These are phyloP conservation scores for Leptinotarsa rubiginosa DNA, from an alignment of 2,888 invertebrate genomes.

Conservation along the genomic window DNA sequence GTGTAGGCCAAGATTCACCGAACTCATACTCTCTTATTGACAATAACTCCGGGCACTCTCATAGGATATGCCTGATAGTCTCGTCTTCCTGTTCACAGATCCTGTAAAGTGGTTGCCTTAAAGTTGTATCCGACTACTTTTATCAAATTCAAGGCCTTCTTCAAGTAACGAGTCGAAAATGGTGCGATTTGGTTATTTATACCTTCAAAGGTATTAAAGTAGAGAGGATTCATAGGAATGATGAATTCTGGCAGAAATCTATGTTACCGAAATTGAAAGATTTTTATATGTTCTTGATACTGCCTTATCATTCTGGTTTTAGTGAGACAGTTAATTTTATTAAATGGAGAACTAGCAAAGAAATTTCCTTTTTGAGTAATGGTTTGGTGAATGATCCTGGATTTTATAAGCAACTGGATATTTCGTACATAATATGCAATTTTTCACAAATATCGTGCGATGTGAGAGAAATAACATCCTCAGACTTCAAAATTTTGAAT, in stretches of 20 bases:
- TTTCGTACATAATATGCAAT: neutral
- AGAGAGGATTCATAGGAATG: slow-evolving; percentile 15
- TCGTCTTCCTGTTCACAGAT: too few relatives aligned
- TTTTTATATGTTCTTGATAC: slow-evolving; percentile 14
- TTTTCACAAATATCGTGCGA: slow-evolving; percentile 6
- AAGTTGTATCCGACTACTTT: slow-evolving; percentile 10
- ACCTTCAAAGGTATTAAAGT: slow-evolving; percentile 31
- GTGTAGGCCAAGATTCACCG: too few relatives aligned
- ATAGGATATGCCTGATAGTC: too few relatives aligned
- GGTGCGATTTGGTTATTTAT: slow-evolving; percentile 24
- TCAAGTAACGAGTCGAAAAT: slow-evolving; percentile 18
- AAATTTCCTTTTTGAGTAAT: slow-evolving; percentile 10
- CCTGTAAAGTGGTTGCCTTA: slow-evolving; percentile 1
- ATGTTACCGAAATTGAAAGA: slow-evolving; percentile 14
- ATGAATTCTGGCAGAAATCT: slow-evolving; percentile 11
- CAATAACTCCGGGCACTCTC: too few relatives aligned
- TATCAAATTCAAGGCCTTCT: slow-evolving; percentile 28
- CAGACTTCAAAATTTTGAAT: slow-evolving; percentile 29
- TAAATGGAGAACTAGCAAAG: slow-evolving; percentile 1
- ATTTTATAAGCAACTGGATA: slow-evolving; percentile 27
- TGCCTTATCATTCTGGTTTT: slow-evolving; percentile 6
- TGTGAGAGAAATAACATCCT: slow-evolving; percentile 25
- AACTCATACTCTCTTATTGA: too few relatives aligned
- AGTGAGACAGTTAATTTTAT: neutral
- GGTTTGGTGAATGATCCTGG: slow-evolving; percentile 20